Evolutionary conservation across 2,888 invertebrate species (phyloP), one percentile per base, ranked within the genome.

Genomic region (Tachina lurida): DNA sequence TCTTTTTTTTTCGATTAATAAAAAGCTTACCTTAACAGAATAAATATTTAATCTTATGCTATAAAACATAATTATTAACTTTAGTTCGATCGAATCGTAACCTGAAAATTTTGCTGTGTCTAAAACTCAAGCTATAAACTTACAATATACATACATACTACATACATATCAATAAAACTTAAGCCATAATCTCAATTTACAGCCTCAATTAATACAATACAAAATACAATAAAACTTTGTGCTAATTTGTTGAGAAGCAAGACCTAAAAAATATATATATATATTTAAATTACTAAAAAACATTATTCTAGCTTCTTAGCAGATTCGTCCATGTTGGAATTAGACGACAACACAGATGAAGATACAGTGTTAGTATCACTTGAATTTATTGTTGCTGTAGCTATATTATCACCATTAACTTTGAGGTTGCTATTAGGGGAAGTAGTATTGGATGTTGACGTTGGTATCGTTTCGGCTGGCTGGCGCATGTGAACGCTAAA

Each of bases 401-500:
- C 10, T 63, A 41, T 8, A 74, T 76, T 74, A 83, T 88, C 79
- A 65, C 84, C 70, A 78, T 81, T 75, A 39, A 78, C 75, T 74
- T 76, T 84, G 62, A 78, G 13, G 10, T 10, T 22, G 73, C 39
- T 19, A 65, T 75, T 54, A 43, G 41, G 43, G 63, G 49, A 52
- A 52, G 49, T 31, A 39, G 17, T 13, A 43, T 68, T 49, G 71
- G 73, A 65, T 65, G 54, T n/a, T 45, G 22, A 13, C 10, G 54
- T 73, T 47, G 60, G 13, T 13, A 62, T 19, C 1, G 19, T 43
- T 22, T 75, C 62, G 2, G 10, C 10, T 22, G 85, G 41, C 17
- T 68, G 49, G 10, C 88, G 88, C 84, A 87, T 87, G 19, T 88
- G 77, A 58, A 94, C 94, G 84, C 91, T 93, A 94, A 98, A 98